Conservation (phyloP, 2,113 vertebrate genomes). For the Ascaphus truei region DNA sequence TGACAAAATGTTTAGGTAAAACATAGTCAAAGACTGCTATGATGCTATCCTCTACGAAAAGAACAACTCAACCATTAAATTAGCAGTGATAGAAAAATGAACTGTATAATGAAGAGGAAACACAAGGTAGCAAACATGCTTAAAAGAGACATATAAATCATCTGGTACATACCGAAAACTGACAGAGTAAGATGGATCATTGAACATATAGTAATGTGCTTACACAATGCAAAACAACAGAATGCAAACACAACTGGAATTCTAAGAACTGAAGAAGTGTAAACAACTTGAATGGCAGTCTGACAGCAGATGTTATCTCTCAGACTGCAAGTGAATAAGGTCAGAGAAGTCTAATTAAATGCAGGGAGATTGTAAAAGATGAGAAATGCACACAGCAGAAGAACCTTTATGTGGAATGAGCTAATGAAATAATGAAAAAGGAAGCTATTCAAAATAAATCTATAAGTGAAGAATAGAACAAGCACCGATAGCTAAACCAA, state of each 20-base stretch:
- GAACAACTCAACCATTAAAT: slow-evolving; percentile 12
- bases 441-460: not conserved
- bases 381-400: not conserved
- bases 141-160: slow-evolving; percentile 19
- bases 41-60: not conserved
- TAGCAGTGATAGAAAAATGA: slow-evolving; percentile 4
- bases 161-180: not conserved
- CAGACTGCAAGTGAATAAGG: not conserved
- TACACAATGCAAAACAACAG: slow-evolving; percentile 8
- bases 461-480: not conserved
- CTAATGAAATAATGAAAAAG: slow-evolving; percentile 26
- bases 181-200: slow-evolving; percentile 20
- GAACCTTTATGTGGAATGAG: slow-evolving; percentile 5
- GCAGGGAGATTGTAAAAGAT: not conserved
- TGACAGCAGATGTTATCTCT: slow-evolving; percentile 2
- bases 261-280: not conserved
- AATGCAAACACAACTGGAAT: not conserved
- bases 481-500: not conserved
- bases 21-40: not conserved
- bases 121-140: not conserved
- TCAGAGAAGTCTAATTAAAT: slow-evolving; percentile 28
- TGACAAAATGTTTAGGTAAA: not conserved
- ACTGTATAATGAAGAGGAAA: not conserved
- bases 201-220: not conserved
- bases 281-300: not conserved